These are phyloP conservation scores for Alloplasta piceator DNA, from an alignment of 2,888 invertebrate species.

Conservation along the genomic window DNA sequence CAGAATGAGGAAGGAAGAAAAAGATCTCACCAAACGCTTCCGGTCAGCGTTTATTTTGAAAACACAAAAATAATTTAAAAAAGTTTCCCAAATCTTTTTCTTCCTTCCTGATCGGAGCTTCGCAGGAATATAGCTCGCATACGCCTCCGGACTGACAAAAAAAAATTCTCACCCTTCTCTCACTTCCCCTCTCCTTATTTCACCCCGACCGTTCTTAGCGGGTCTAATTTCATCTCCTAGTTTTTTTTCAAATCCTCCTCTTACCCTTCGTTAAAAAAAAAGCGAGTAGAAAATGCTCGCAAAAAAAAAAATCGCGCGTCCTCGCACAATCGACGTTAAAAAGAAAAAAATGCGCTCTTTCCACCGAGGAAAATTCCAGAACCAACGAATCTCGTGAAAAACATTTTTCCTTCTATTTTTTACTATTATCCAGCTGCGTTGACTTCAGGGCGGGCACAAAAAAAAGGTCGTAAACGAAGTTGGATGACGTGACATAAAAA, in stretches of 20 bases:
- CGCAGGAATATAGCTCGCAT: conserved; percentile 47
- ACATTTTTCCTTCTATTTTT: background rate
- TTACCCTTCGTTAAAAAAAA: conserved; percentile 5
- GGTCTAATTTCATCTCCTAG: conserved; percentile 1
- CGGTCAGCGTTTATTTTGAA: background rate
- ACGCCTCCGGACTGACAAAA: conserved; percentile 26
- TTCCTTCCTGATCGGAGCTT: conserved; percentile 29
- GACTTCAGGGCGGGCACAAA: background rate
- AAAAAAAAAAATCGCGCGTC: background rate
- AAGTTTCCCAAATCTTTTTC: background rate
- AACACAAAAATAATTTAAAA: background rate
- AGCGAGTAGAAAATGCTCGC: background rate
- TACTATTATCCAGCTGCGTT: background rate
- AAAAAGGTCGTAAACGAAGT: conserved; percentile 8
- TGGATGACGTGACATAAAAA: background rate
- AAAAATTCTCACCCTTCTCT: conserved; percentile 17
- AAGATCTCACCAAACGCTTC: conserved; percentile 11
- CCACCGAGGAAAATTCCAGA: no score
- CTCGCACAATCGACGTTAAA: no score
- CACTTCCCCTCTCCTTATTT: conserved; percentile 6
- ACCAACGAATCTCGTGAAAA: background rate
- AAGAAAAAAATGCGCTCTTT: no score
- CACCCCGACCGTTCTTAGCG: conserved; percentile 31
- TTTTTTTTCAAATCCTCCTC: conserved; percentile 1
- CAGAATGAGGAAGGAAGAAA: background rate